Evolutionary conservation across 1,140 invertebrate species (phyloP), one percentile per base, ranked within the genome.

Genomic region (Pseudomyrmex concolor): DNA sequence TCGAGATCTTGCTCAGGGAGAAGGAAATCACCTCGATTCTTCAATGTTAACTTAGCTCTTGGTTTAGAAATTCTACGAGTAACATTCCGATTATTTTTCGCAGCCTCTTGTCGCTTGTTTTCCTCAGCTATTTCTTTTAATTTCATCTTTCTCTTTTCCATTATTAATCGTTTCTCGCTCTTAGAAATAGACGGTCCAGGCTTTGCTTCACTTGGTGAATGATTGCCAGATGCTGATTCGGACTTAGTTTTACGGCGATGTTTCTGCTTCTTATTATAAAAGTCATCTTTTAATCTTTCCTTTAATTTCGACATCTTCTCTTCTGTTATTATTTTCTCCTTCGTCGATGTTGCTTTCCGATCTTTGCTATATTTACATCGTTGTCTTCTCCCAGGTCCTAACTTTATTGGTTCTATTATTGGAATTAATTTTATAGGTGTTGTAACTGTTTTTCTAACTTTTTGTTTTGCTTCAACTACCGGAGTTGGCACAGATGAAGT

Each of bases 111-210:
- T 50, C 54, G 84, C 8, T 83, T 87, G 3, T 90, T 50, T 15
- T 90, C 86, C 1, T 68, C 66, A 15, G 90, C 90, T 10, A 92
- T 60, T 45, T 86, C 57, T 5, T 90, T 91, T 8, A 92, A 66
- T 19, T 87, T 90, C 4, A 64, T 62, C 19, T 90, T 91, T 22
- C 91, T 89, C 8, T 84, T 66, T 0, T 91, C 70, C 2, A 50
- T 50, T 19, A 91, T 81, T 19, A 71, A 71, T 15, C 86, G 68
- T 48, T 86, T 91, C 5, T 90, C 81, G 2, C 88, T 80, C 4
- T 87, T 90, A 2, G 89, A 85, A 45, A 91, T 68, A 5, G 63
- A 76, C 13, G 54, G 13, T 10, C 55, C 51, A 13, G 8, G 12
- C 2, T 74, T 78, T 1, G 54, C 43, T 12, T 77, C 78, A 43